Percentiles rank a stretch among this genome's conserved stretches.
Conservation (phyloP, 1,140 invertebrate genomes). For the Drosophila funebris region DNA sequence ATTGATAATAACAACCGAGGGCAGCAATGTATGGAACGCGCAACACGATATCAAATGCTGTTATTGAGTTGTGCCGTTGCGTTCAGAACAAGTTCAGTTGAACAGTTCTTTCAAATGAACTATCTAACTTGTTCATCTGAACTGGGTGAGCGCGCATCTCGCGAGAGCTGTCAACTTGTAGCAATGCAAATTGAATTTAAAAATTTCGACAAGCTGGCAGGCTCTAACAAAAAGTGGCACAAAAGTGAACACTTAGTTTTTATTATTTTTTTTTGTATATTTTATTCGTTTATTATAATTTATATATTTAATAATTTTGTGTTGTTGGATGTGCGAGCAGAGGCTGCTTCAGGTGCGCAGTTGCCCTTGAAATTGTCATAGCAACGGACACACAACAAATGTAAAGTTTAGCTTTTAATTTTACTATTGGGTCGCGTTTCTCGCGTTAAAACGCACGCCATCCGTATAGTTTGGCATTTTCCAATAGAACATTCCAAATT, state of each 20-base stretch:
- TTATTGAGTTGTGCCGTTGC: background rate
- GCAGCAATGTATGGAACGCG: slow-evolving; percentile 29
- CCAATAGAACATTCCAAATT: slow-evolving; percentile 22
- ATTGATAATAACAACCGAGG: slow-evolving; percentile 39
- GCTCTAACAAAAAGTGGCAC: background rate
- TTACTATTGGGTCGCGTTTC: slow-evolving; percentile 9
- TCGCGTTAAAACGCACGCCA: background rate
- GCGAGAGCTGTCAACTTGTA: slow-evolving; percentile 14
- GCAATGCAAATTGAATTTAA: slow-evolving; percentile 28
- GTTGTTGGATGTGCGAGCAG: background rate
- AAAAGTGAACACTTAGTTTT: slow-evolving; percentile 1
- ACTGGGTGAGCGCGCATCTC: slow-evolving; percentile 8
- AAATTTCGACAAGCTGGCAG: slow-evolving; percentile 17
- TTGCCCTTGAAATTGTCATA: slow-evolving; percentile 37
- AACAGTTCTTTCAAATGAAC: background rate
- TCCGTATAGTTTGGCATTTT: slow-evolving; percentile 11
- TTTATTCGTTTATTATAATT: background rate
- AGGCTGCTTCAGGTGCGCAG: background rate
- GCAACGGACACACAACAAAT: slow-evolving; percentile 40
- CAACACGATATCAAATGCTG: slow-evolving; percentile 40
- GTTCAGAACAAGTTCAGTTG: background rate
- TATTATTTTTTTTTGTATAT: slow-evolving; percentile 2
- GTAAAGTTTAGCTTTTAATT: slow-evolving; percentile 8
- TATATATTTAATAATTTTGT: background rate
- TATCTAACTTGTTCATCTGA: background rate